These are phyloP conservation scores for Bradypus variegatus DNA, from an alignment of 2,797 vertebrate species.

Conservation along the genomic window DNA sequence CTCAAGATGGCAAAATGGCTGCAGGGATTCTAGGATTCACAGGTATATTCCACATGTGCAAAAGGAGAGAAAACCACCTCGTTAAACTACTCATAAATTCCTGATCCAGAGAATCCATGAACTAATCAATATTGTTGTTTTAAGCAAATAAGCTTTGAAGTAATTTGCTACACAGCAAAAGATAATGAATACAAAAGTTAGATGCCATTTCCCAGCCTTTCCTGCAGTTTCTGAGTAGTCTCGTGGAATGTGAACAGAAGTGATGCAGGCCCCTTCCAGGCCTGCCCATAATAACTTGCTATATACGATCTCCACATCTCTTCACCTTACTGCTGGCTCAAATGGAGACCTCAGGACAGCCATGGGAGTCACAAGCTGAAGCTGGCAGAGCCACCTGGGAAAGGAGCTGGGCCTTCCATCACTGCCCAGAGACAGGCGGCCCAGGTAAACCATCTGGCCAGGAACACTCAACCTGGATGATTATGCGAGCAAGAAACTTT, in stretches of 20 bases:
- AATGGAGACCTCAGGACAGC: not conserved
- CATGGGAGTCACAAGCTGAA: not conserved
- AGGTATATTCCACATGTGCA: not conserved
- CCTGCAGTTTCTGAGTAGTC: not conserved
- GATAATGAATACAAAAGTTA: not conserved
- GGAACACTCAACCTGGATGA: not conserved
- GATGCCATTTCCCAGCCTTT: not conserved
- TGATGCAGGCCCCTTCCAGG: not conserved
- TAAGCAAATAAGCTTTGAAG: not conserved
- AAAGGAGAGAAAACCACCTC: not conserved
- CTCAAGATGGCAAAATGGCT: conserved; percentile 14
- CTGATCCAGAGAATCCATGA: not conserved
- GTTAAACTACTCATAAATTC: not conserved
- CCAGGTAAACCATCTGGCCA: not conserved
- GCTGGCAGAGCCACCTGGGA: not conserved
- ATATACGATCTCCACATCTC: not conserved
- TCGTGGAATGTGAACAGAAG: not conserved
- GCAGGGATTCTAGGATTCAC: not conserved
- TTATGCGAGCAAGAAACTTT: not conserved
- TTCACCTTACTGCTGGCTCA: not conserved
- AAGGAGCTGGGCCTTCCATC: not conserved
- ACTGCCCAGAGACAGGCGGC: not conserved
- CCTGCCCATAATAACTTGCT: too few relatives aligned
- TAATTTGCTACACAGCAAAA: not conserved
- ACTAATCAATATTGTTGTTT: not conserved